Base-by-base conservation (phyloP, 2,797 vertebrate genomes). In the Cossypha polioptera region DNA sequence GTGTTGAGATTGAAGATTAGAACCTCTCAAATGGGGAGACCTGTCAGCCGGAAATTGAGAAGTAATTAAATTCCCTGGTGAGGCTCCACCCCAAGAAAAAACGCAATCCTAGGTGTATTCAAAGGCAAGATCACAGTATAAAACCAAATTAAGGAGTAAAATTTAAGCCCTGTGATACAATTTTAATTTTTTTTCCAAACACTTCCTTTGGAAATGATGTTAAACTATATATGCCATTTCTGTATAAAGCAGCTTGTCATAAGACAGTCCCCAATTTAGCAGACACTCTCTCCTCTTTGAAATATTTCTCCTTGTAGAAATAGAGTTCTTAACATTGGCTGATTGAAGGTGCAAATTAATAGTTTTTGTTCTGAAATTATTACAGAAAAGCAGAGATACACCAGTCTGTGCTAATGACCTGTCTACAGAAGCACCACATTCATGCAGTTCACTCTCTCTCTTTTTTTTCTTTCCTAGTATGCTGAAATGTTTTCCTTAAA, bases 401-500 rank as follows among this genome's bases (percentile, higher is more conserved):
- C 13, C 53, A 16, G 35, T 35, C 51, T 58, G 54, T 65, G 38
- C 55, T 63, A 45, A 71, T 10, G 33, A 73, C 35, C 43, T 73
- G 58, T 58, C 45, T 51, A 22, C 16, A 73, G 69, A 62, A 69
- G 19, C 13, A 42, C 2, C 58, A 78, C 71, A 48, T 86, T 69
- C 33, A 53, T 21, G 14, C n/a, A 63, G 31, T 59, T 78, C 78
- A 42, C 24, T 51, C 25, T 40, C 18, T 48, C 7, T 2, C 11
- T 13, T 16, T 13, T 54, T 28, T 26, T n/a, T 19, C 12, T 31
- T 20, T n/a, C 12, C 35, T 78, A 10, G 35, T 42, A 55, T 65
- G 65, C 38, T 77, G 81, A 69, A 86, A 86, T 90, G 29, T 84
- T 94, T 96, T 95, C 55, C 48, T 90, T 78, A 57, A 86, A 69